Conservation (phyloP, 2,113 vertebrate genomes). For the Phrynosoma blainvillii region DNA sequence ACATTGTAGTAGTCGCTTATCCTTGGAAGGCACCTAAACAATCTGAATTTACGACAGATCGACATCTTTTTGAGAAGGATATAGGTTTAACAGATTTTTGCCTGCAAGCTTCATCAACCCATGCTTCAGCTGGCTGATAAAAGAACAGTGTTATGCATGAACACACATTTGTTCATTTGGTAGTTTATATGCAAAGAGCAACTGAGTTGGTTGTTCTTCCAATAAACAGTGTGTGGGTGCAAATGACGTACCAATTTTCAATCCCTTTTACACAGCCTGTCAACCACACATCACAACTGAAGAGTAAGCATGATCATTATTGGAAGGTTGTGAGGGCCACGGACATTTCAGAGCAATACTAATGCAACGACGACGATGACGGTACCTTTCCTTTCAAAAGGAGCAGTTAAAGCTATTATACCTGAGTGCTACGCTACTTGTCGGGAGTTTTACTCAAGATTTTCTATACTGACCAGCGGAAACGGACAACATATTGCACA, state of each 20-base stretch:
- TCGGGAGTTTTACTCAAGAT: not conserved
- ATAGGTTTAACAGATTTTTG: constrained; percentile 43
- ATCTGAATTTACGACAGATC: constrained; percentile 22
- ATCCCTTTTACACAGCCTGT: not conserved
- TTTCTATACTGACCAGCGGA: constrained; percentile 12
- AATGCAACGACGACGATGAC: not conserved
- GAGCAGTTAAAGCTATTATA: not conserved
- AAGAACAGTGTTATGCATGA: constrained; percentile 22
- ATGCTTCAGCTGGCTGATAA: not conserved
- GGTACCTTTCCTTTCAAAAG: constrained; percentile 4
- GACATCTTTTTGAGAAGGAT: constrained; percentile 11
- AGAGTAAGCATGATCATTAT: not conserved
- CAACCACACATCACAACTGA: not conserved
- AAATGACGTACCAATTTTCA: not conserved
- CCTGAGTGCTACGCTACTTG: not conserved
- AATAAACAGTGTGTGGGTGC: constrained; percentile 10
- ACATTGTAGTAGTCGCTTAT: constrained; percentile 34
- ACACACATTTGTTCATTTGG: constrained; percentile 39
- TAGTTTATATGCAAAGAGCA: constrained; percentile 8
- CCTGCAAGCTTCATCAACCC: constrained; percentile 25
- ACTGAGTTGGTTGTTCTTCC: not conserved
- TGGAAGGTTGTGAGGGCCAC: not conserved
- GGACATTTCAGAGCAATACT: constrained; percentile 16
- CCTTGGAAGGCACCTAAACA: constrained; percentile 62
- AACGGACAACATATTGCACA: constrained; percentile 39